Evolutionary conservation across 2,797 vertebrate species (phyloP).

Genomic region (Myoxocephalus aenaeus): DNA sequence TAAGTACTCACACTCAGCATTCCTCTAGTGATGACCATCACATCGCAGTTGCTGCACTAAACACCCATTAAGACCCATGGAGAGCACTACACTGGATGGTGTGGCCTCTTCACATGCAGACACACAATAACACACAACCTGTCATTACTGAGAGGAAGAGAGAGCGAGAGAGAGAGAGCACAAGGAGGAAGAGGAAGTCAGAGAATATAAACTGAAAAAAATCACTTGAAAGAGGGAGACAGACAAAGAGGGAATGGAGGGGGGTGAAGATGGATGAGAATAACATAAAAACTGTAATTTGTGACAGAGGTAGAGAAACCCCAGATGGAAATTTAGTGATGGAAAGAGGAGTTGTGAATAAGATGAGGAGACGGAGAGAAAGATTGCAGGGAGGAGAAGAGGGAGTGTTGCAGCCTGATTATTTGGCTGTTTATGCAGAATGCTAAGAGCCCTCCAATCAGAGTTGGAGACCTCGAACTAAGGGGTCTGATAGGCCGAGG

Average conservation of each 20-base stretch:
- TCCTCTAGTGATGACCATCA: conserved; percentile 72
- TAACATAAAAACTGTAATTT: conserved; percentile 77
- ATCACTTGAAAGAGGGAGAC: conserved; percentile 60
- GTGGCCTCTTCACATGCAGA: conserved; percentile 72
- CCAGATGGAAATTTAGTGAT: conserved; percentile 53
- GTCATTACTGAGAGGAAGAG: conserved; percentile 68
- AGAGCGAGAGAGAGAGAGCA: conserved; percentile 3
- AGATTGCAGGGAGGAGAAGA: conserved; percentile 52
- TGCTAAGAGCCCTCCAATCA: conserved; percentile 81
- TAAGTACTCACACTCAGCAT: conserved; percentile 61
- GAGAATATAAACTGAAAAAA: conserved; percentile 62
- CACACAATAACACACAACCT: conserved; percentile 79
- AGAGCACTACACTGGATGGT: conserved; percentile 73
- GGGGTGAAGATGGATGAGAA: conserved; percentile 47
- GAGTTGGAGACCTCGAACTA: conserved; percentile 71
- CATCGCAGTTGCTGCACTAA: conserved; percentile 66
- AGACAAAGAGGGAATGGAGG: conserved; percentile 42
- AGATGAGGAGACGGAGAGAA: conserved; percentile 50
- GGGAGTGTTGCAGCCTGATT: conserved; percentile 72
- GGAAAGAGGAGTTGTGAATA: conserved; percentile 51
- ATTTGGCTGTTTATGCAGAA: conserved; percentile 81
- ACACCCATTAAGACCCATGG: conserved; percentile 76
- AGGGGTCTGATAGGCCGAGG: conserved; percentile 72
- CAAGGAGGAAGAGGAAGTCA: conserved; percentile 30
- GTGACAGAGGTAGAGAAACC: conserved; percentile 51